Evolutionary conservation across 2,888 invertebrate genomes (phyloP).

Genomic region (Clivina fossor): DNA sequence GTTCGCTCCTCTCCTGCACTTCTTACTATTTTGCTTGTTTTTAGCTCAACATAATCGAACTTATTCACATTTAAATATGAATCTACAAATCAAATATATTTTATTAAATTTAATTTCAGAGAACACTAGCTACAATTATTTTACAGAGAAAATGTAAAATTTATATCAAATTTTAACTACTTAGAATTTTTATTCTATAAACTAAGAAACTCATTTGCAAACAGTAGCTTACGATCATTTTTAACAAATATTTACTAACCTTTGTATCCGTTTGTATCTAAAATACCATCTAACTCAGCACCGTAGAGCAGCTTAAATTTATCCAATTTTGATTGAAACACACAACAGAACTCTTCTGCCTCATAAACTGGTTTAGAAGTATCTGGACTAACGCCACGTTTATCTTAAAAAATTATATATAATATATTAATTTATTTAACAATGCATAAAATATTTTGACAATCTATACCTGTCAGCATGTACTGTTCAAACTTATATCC

Average conservation of each 20-base stretch:
- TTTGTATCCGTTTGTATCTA: conserved; percentile 5
- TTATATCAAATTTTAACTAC: too few relatives aligned
- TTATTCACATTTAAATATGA: conserved; percentile 14
- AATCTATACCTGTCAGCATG: conserved; percentile 27
- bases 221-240: too few relatives aligned
- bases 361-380: conserved; percentile 22
- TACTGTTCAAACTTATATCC: conserved; percentile 31
- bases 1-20: conserved; percentile 14
- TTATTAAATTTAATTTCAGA: too few relatives aligned
- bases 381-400: conserved; percentile 8
- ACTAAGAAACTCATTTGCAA: too few relatives aligned
- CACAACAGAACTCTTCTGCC: conserved; percentile 27
- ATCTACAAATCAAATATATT: conserved; percentile 7
- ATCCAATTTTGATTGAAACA: conserved; percentile 26
- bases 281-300: conserved; percentile 26
- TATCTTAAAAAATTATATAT: conserved; percentile 15
- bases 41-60: conserved; percentile 21
- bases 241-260: too few relatives aligned
- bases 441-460: too few relatives aligned
- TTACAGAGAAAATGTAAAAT: too few relatives aligned
- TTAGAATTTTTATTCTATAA: too few relatives aligned
- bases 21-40: conserved; percentile 21
- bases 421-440: too few relatives aligned
- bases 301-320: conserved; percentile 13
- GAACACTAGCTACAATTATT: too few relatives aligned